phyloP scores from a whole-genome alignment of 2,888 invertebrate species.

The Chalcis sispes region DNA sequence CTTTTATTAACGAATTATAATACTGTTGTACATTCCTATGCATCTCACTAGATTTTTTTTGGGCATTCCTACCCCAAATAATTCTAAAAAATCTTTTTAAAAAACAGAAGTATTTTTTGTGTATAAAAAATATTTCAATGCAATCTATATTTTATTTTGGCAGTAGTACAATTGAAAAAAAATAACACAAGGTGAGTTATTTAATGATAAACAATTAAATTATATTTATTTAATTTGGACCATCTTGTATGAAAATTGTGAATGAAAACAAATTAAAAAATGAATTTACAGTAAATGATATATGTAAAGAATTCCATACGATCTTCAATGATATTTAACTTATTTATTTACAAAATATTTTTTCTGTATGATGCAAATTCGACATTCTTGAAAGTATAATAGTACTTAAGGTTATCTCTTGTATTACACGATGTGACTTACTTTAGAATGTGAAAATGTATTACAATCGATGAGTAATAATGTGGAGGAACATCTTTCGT shows the following conservation, averaged over 20 bases:
- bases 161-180: neutral
- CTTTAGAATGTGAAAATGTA: slow-evolving; percentile 41
- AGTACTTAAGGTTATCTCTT: slow-evolving; percentile 31
- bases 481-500: neutral
- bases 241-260: too few species aligned
- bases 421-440: slow-evolving; percentile 40
- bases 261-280: too few species aligned
- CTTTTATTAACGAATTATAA: slow-evolving; percentile 42
- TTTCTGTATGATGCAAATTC: too few species aligned
- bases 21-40: slow-evolving; percentile 65
- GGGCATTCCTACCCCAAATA: slow-evolving; percentile 66
- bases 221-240: neutral
- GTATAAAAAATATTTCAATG: neutral
- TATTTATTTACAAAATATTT: too few species aligned
- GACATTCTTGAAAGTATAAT: too few species aligned
- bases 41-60: slow-evolving; percentile 69
- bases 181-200: neutral
- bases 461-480: neutral
- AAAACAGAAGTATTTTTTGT: neutral
- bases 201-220: neutral
- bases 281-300: too few species aligned
- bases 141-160: neutral
- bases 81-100: slow-evolving; percentile 32
- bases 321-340: too few species aligned
- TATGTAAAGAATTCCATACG: too few species aligned